These are phyloP conservation scores for Achlya flavicornis DNA, from an alignment of 2,888 invertebrate genomes.

Conservation along the genomic window DNA sequence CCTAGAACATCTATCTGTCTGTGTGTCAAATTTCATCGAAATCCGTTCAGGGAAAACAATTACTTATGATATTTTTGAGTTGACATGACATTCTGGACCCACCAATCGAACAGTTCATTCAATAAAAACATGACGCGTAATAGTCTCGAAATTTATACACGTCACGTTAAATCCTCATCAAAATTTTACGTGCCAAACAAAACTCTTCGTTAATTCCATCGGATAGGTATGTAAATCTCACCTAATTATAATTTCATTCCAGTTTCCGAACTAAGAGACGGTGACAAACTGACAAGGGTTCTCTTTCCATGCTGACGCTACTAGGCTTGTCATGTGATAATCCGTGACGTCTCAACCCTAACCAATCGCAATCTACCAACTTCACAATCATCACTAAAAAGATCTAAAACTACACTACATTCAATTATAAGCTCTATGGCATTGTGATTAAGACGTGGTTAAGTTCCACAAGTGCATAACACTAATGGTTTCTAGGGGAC, in stretches of 20 bases:
- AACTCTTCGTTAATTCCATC: background rate
- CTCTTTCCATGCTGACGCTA: conserved; percentile 6
- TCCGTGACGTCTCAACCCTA: conserved; percentile 8
- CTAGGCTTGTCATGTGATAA: conserved; percentile 10
- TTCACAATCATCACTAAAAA: background rate
- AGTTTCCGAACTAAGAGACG: background rate
- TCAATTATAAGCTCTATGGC: background rate
- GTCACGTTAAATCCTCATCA: background rate
- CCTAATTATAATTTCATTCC: conserved; percentile 6
- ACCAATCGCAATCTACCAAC: conserved; percentile 9
- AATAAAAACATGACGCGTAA: background rate
- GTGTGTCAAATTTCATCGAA: too few species aligned
- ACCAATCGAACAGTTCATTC: background rate
- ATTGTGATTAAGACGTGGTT: background rate
- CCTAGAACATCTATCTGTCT: too few species aligned
- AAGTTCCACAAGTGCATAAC: background rate
- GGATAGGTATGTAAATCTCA: conserved; percentile 4
- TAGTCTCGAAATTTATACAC: background rate
- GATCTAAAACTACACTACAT: background rate
- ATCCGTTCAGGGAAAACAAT: too few species aligned
- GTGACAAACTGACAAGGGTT: conserved; percentile 10
- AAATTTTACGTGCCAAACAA: background rate
- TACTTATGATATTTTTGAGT: too few species aligned
- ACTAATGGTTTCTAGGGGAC: background rate
- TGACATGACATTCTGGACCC: too few species aligned